These are phyloP conservation scores for Microctonus aethiopoides DNA, from an alignment of 2,888 invertebrate species.

Conservation along the genomic window DNA sequence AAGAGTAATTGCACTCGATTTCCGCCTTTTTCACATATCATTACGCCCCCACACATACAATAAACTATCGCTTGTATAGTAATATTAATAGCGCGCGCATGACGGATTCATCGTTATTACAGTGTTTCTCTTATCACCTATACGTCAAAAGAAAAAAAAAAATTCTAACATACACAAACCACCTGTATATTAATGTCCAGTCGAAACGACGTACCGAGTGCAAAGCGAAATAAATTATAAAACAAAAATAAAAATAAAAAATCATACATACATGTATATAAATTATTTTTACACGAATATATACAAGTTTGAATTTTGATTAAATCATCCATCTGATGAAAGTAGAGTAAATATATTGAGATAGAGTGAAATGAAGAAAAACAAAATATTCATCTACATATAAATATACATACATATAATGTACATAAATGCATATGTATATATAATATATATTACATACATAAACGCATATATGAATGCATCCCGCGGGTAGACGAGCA, in stretches of 20 bases:
- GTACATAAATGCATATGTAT: background rate
- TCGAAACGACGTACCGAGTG: background rate
- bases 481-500: conserved; percentile 13
- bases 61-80: background rate
- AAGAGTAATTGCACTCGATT: conserved; percentile 14
- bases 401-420: background rate
- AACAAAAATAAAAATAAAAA: too few relatives aligned
- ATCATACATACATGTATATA: background rate
- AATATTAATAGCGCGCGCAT: background rate
- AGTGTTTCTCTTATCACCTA: background rate
- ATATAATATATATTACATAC: background rate
- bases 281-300: background rate
- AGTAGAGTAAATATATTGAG: background rate
- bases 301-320: background rate
- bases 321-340: background rate
- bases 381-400: too few relatives aligned
- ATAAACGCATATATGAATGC: conserved; percentile 8
- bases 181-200: background rate
- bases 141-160: background rate
- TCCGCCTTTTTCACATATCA: background rate
- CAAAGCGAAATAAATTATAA: background rate
- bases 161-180: background rate
- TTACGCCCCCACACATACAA: background rate
- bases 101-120: background rate
- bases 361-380: background rate